Conservation (phyloP, 1,140 invertebrate species). For the Calosoma granatense region DNA sequence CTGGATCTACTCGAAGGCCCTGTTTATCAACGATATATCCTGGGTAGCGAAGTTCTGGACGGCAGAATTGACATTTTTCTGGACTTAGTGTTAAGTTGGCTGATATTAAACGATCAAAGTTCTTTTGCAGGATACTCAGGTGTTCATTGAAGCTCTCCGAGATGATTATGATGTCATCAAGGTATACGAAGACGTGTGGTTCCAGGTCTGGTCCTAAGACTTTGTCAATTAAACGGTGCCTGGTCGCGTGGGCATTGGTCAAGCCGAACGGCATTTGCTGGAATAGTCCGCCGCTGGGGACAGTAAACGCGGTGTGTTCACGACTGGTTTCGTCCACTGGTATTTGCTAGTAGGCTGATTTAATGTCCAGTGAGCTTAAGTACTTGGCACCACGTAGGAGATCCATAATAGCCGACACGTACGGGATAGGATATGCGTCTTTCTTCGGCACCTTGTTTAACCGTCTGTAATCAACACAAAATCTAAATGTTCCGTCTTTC, state of each 20-base stretch:
- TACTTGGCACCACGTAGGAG: constrained; percentile 23
- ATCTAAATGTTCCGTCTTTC: constrained; percentile 16
- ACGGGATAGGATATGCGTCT: constrained; percentile 21
- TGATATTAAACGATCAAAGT: constrained; percentile 16
- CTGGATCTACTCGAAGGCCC: neutral
- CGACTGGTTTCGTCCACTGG: neutral
- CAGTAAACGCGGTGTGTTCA: neutral
- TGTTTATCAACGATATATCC: neutral
- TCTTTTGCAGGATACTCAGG: constrained; percentile 16
- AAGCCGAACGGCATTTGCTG: neutral
- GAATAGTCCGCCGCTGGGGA: neutral
- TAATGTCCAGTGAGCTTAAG: constrained; percentile 24
- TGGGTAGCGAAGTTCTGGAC: neutral
- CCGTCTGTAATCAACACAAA: constrained; percentile 22
- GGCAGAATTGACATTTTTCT: constrained; percentile 18
- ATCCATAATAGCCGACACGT: constrained; percentile 26
- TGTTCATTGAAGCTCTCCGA: constrained; percentile 23
- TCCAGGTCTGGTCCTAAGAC: constrained; percentile 16
- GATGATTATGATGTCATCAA: constrained; percentile 24
- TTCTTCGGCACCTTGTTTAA: constrained; percentile 22
- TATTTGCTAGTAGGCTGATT: constrained; percentile 22
- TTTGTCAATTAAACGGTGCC: constrained; percentile 1
- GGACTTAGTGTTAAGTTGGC: constrained; percentile 21
- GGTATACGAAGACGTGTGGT: constrained; percentile 20
- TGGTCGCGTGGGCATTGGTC: neutral